Evolutionary conservation across 2,113 vertebrate genomes (phyloP).

Genomic region (Sus scrofa): DNA sequence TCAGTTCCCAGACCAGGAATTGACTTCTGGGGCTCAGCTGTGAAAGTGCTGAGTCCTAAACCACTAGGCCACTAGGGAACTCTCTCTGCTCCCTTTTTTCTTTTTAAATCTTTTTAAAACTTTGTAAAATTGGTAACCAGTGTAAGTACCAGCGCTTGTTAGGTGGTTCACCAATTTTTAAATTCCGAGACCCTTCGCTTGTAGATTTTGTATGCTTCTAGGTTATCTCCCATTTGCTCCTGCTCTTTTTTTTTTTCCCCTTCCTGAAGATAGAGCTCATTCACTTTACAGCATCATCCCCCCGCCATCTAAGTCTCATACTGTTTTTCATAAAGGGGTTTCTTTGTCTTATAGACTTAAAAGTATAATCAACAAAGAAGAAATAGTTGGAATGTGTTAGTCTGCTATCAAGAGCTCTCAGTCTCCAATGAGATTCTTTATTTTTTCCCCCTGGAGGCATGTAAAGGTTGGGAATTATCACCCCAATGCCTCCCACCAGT

Average conservation of each 20-base stretch:
- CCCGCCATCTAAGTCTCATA: background rate
- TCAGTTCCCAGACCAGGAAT: too few species aligned
- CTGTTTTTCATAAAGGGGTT: background rate
- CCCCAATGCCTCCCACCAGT: background rate
- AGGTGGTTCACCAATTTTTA: background rate
- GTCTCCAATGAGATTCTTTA: background rate
- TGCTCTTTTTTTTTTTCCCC: background rate
- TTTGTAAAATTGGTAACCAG: background rate
- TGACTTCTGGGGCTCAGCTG: too few species aligned
- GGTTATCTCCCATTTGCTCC: background rate
- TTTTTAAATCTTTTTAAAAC: background rate
- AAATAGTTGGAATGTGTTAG: background rate
- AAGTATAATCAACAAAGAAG: background rate
- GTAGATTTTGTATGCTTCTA: background rate
- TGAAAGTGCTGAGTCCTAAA: too few species aligned
- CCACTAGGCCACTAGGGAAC: too few species aligned
- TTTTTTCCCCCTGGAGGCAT: background rate
- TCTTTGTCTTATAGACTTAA: constrained; percentile 6
- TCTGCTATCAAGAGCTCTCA: background rate
- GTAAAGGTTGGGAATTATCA: background rate
- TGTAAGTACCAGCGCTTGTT: background rate
- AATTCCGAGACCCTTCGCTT: background rate
- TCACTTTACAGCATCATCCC: background rate
- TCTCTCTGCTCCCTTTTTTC: too few species aligned
- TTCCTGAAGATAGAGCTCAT: background rate